phyloP scores from a whole-genome alignment of 2,113 vertebrate species.

The Corythaeola cristata region DNA sequence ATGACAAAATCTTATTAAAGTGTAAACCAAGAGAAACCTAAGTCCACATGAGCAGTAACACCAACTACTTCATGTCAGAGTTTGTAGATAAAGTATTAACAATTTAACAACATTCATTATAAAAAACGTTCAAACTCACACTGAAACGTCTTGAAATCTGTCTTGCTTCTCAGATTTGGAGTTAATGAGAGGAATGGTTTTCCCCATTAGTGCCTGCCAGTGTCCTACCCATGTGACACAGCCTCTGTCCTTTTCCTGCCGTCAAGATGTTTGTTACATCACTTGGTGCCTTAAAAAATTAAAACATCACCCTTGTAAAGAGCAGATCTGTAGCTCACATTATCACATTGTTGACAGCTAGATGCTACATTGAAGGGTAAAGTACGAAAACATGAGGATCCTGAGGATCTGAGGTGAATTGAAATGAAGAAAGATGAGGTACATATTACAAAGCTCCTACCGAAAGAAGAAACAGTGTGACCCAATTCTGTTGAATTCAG shows the following conservation, averaged over 20 bases:
- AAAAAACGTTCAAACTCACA: not conserved
- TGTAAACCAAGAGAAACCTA: not conserved
- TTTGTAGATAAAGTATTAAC: not conserved
- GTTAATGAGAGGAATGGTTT: not conserved
- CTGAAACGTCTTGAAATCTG: not conserved
- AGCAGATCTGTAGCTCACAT: not conserved
- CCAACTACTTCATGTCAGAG: not conserved
- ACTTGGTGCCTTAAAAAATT: not conserved
- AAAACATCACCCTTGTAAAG: not conserved
- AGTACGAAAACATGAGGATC: not conserved
- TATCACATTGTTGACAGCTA: not conserved
- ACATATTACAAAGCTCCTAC: not conserved
- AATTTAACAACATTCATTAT: not conserved
- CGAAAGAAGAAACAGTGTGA: not conserved
- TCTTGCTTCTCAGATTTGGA: not conserved
- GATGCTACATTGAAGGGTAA: not conserved
- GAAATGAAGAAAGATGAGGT: not conserved
- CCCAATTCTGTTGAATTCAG: not conserved
- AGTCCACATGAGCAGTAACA: not conserved
- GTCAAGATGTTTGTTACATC: not conserved
- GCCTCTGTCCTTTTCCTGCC: not conserved
- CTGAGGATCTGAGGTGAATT: not conserved
- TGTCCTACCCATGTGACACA: not conserved
- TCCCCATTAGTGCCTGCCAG: not conserved
- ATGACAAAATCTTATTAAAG: not conserved